Evolutionary conservation across 2,113 vertebrate species (phyloP).

Genomic region (Microtus richardsoni): DNA sequence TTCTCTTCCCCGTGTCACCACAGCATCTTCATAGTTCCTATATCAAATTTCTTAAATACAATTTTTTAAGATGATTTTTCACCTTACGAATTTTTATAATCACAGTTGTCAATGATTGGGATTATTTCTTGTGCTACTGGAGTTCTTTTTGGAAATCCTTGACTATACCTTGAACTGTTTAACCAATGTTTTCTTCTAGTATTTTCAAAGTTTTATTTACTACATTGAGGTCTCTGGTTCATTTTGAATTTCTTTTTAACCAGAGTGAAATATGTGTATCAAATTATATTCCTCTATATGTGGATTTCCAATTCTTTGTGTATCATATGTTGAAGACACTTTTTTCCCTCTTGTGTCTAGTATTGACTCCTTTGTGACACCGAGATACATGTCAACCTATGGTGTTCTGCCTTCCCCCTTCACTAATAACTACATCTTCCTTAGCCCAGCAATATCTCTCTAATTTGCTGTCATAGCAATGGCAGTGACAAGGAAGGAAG

Average conservation of each 20-base stretch:
- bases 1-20: no score
- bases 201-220: neutral
- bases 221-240: neutral
- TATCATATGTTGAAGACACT: neutral
- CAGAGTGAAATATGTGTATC: neutral
- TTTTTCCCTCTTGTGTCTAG: accelerated
- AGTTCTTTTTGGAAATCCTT: neutral
- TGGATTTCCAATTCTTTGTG: neutral
- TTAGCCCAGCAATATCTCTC: neutral
- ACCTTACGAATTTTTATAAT: no score
- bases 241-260: neutral
- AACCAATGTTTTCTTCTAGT: neutral
- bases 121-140: neutral
- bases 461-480: no score
- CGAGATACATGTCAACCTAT: no score
- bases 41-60: no score
- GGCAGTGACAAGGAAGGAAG: no score
- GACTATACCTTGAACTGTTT: neutral
- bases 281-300: neutral
- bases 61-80: no score
- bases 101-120: neutral
- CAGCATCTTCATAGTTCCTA: no score
- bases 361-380: neutral
- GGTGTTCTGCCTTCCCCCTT: neutral
- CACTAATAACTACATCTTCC: neutral